Evolutionary conservation across 1,140 invertebrate genomes (phyloP), one percentile per base, ranked within the genome.

Genomic region (Aphaenogaster rudis): DNA sequence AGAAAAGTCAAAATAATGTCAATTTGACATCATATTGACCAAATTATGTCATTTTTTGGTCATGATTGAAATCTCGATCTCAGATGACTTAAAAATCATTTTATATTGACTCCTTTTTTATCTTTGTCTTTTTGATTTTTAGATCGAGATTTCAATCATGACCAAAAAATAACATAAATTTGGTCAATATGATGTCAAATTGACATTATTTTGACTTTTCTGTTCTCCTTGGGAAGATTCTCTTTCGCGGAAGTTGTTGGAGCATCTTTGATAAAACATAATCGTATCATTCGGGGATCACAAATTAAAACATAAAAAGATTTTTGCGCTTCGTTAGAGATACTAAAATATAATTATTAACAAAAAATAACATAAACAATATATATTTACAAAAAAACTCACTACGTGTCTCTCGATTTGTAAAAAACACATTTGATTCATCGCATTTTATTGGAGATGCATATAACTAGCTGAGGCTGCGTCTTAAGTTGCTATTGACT

Each of bases 301-400:
- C 17, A 74, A n/a, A 74, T 57, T 21, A 57, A 54, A 74, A 54
- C n/a, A n/a, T 7, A 54, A 17, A 17, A n/a, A 28, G 3, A n/a
- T 66, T 39, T 64, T 17, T 17, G 13, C 1, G 7, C 28, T 42
- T 11, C 1, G 3, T 52, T 52, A 52, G 11, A 74, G 9, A 33
- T 45, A 66, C 8, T 66, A 7, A 36, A 74, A 74, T 52, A 54
- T 13, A n/a, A 57, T 74, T 76, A 76, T n/a, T 57, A 39, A 39
- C 39, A 4, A 13, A 13, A 21, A 39, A 21, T 54, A n/a, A 36
- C 13, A 71, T 36, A 39, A 45, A 8, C 48, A 11, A 52, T 36
- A 52, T n/a, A 13, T 54, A 42, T 1, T 17, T 42, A 36, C 42
- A 15, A 77, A 77, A 7, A 39, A 36, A 7, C 9, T n/a, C 3